Evolutionary conservation across 2,797 vertebrate genomes (phyloP).

Genomic region (Pipistrellus pipistrellus): DNA sequence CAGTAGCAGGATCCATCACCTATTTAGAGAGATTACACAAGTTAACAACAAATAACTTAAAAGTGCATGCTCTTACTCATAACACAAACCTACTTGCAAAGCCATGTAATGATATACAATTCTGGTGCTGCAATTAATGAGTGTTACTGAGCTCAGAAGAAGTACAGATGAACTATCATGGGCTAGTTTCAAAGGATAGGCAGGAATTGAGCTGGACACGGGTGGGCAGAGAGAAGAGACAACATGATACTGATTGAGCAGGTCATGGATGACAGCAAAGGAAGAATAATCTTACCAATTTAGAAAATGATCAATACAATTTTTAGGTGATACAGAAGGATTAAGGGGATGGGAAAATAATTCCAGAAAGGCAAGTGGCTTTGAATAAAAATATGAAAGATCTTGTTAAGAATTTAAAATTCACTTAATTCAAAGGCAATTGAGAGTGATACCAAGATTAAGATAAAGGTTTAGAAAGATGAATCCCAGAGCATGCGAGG

Average conservation of each 20-base stretch:
- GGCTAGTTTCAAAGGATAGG: neutral
- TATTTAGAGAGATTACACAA: neutral
- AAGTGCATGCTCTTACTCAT: neutral
- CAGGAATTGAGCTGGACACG: neutral
- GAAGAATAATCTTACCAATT: neutral
- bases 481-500: neutral
- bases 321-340: neutral
- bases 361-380: neutral
- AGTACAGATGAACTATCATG: neutral
- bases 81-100: neutral
- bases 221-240: neutral
- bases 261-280: neutral
- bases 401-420: neutral
- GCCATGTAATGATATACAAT: neutral
- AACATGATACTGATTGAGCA: neutral
- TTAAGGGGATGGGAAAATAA: neutral
- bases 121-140: neutral
- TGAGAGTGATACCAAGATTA: constrained; percentile 12
- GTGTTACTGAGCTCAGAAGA: neutral
- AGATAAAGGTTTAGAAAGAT: constrained; percentile 30
- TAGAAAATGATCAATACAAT: neutral
- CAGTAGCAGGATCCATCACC: neutral
- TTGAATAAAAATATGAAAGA: neutral
- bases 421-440: constrained; percentile 34
- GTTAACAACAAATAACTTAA: constrained; percentile 1